Evolutionary conservation across 2,888 invertebrate species (phyloP).

Genomic region (Reticulitermes lucifugus): DNA sequence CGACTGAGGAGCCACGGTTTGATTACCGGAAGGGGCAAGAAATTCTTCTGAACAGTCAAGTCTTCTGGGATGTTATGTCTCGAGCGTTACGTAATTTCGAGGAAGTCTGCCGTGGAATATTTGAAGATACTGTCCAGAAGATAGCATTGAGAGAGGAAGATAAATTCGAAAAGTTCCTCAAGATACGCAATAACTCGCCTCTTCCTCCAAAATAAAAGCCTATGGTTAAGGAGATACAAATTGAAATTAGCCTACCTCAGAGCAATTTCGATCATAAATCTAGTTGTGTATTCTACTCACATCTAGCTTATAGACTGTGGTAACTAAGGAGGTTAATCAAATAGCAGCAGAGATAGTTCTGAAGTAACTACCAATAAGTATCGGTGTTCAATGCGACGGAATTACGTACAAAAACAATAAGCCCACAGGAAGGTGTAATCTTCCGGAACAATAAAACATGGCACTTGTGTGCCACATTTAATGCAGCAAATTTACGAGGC

Average conservation of each 20-base stretch:
- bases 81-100: too few species aligned
- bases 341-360: background rate
- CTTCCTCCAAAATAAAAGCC: too few species aligned
- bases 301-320: background rate
- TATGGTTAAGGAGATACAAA: background rate
- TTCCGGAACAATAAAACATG: background rate
- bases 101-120: too few species aligned
- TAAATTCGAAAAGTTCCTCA: too few species aligned
- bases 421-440: background rate
- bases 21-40: too few species aligned
- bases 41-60: too few species aligned
- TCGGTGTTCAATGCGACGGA: background rate
- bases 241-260: background rate
- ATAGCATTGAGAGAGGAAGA: too few species aligned
- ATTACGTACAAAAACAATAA: background rate
- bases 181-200: too few species aligned
- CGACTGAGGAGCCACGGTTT: too few species aligned
- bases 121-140: too few species aligned
- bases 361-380: background rate
- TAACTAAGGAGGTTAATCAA: background rate
- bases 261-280: background rate
- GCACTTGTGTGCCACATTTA: background rate
- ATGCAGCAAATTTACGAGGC: background rate
- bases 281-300: background rate
- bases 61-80: too few species aligned